Evolutionary conservation across 2,113 vertebrate species (phyloP).

Genomic region (Corythoichthys intestinalis): DNA sequence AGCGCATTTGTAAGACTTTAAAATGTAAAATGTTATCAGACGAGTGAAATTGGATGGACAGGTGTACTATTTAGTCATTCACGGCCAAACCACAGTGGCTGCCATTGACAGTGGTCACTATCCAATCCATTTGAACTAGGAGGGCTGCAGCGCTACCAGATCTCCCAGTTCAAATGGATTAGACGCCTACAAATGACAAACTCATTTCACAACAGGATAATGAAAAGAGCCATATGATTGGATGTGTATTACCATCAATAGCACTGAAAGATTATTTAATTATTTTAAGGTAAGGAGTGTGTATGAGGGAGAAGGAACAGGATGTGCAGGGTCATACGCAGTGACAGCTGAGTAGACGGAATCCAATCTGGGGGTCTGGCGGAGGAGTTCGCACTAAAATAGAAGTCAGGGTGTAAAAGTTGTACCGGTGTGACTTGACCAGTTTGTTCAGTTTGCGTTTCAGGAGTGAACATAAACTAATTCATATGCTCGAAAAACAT

Average conservation of each 20-base stretch:
- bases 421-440: not conserved
- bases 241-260: not conserved
- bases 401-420: not conserved
- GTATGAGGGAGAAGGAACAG: not conserved
- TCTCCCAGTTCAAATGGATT: no score
- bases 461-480: not conserved
- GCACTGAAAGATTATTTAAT: no score
- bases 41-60: conserved; percentile 3
- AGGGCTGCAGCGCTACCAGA: no score
- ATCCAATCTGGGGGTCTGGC: conserved; percentile 63
- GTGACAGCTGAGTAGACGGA: conserved; percentile 70
- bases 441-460: not conserved
- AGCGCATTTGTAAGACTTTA: no score
- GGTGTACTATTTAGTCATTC: conserved; percentile 16
- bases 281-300: no score
- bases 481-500: not conserved
- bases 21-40: not conserved
- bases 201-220: no score
- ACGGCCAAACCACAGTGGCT: no score
- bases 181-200: no score
- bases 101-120: no score
- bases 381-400: conserved; percentile 57
- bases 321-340: conserved; percentile 11
- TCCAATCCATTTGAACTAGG: no score
- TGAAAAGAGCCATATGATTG: no score